These are phyloP conservation scores for Cheiracanthium punctorium DNA, from an alignment of 2,888 invertebrate species.

Conservation along the genomic window DNA sequence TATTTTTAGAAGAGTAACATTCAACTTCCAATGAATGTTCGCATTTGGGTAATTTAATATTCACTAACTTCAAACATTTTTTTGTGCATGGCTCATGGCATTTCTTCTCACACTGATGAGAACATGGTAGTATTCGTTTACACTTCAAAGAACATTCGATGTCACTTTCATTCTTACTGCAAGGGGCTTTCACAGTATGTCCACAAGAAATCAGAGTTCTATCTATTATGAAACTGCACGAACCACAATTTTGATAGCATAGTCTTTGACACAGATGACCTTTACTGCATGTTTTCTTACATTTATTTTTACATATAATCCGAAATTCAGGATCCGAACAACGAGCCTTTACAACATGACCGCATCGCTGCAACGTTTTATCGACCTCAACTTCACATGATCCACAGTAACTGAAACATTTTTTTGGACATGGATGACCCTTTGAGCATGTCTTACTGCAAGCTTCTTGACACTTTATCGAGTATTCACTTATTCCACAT, in stretches of 20 bases:
- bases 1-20: not conserved
- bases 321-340: not conserved
- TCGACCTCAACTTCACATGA: not conserved
- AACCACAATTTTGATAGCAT: constrained; percentile 75
- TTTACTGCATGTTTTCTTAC: constrained; percentile 73
- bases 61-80: too few relatives aligned
- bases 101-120: too few relatives aligned
- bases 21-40: too few relatives aligned
- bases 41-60: not conserved
- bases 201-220: constrained; percentile 42
- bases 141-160: constrained; percentile 12
- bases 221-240: constrained; percentile 14
- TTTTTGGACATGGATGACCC: constrained; percentile 75
- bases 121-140: not conserved
- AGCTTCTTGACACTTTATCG: not conserved
- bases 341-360: not conserved
- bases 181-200: constrained; percentile 46
- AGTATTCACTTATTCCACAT: not conserved
- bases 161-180: constrained; percentile 30
- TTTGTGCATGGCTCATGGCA: too few relatives aligned
- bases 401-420: constrained; percentile 71
- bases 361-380: not conserved
- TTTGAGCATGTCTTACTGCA: constrained; percentile 73
- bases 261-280: constrained; percentile 75
- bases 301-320: not conserved